Conservation (phyloP, 1,140 invertebrate genomes). For the Orchestia grillus region DNA sequence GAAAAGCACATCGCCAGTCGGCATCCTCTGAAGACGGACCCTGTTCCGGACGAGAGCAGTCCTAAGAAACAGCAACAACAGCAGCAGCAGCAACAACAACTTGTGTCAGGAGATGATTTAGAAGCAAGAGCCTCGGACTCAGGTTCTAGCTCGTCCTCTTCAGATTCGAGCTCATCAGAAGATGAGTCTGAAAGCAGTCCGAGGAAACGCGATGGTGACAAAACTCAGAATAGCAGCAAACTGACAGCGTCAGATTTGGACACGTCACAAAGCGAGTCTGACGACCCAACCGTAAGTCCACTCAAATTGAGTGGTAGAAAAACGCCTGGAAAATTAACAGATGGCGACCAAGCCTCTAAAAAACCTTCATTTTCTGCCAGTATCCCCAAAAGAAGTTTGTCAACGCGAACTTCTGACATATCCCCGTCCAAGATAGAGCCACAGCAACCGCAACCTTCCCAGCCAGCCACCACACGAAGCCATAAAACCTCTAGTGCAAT, state of each 20-base stretch:
- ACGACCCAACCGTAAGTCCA: neutral
- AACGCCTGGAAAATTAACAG: neutral
- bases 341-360: neutral
- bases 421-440: conserved; percentile 21
- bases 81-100: neutral
- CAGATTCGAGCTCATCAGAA: conserved; percentile 18
- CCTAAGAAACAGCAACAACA: conserved; percentile 25
- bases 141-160: conserved; percentile 41
- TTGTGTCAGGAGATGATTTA: neutral
- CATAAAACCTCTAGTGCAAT: conserved; percentile 40
- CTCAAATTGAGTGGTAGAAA: neutral
- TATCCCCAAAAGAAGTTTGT: conserved; percentile 22
- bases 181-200: conserved; percentile 15
- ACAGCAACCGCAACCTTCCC: neutral
- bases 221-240: neutral
- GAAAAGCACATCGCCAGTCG: conserved; percentile 62
- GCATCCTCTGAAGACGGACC: conserved; percentile 55
- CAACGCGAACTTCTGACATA: neutral
- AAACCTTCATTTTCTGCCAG: neutral
- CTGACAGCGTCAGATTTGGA: conserved; percentile 54
- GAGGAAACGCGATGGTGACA: neutral
- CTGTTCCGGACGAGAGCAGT: neutral
- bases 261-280: conserved; percentile 44
- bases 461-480: neutral
- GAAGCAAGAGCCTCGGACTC: conserved; percentile 33